A percentile compares a stretch with the other conserved stretches of the same genome.
Evolutionary conservation across 2,797 vertebrate species (phyloP).

Genomic region (Hipposideros larvatus): DNA sequence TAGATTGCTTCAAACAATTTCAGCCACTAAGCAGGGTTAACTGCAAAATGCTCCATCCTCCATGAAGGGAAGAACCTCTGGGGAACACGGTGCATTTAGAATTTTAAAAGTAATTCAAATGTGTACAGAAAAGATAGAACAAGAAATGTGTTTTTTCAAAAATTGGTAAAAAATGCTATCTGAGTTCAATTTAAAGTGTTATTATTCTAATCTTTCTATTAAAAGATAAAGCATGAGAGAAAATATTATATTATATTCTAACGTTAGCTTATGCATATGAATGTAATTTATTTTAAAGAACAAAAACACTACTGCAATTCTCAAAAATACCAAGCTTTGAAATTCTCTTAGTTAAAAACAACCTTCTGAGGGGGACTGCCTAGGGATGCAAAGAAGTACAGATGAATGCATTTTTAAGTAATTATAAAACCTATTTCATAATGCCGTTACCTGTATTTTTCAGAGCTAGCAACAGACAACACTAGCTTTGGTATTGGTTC

Average conservation of each 20-base stretch:
- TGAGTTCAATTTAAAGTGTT: constrained; percentile 53
- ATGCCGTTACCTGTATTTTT: neutral
- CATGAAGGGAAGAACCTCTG: constrained; percentile 4
- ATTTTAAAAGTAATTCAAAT: constrained; percentile 64
- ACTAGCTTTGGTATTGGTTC: neutral
- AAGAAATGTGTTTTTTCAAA: constrained; percentile 38
- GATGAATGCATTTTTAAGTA: neutral
- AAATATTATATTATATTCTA: constrained; percentile 62
- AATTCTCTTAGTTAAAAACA: constrained; percentile 59
- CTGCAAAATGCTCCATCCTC: constrained; percentile 5
- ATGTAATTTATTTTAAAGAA: constrained; percentile 60
- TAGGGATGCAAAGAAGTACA: neutral
- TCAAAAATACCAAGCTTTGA: constrained; percentile 55
- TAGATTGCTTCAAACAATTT: constrained; percentile 58
- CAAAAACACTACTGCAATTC: constrained; percentile 36
- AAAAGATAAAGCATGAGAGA: constrained; percentile 67
- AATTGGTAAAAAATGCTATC: constrained; percentile 48
- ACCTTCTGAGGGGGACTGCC: neutral
- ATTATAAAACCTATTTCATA: constrained; percentile 3
- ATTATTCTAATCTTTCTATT: constrained; percentile 74
- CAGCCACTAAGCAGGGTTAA: constrained; percentile 1
- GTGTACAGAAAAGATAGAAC: constrained; percentile 57
- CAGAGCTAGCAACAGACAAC: neutral
- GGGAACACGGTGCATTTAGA: neutral
- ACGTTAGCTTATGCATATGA: constrained; percentile 53